Evolutionary conservation across 2,888 invertebrate genomes (phyloP).

Genomic region (Sarcophaga subvicina): DNA sequence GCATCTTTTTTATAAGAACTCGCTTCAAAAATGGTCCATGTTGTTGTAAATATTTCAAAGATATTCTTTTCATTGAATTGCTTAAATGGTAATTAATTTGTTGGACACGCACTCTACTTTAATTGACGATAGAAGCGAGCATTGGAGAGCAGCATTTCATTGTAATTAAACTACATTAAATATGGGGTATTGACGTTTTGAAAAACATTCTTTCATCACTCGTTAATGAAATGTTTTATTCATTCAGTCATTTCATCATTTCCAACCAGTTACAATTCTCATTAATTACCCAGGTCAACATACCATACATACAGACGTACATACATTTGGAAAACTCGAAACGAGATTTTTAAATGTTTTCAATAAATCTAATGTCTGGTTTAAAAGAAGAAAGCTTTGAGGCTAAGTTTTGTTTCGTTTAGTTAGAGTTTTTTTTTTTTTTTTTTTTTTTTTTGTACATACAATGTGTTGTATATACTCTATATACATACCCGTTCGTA

Average conservation of each 20-base stretch:
- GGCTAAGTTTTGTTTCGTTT: background rate
- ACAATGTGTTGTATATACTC: no score
- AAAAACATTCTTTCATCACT: background rate
- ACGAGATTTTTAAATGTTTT: constrained; percentile 3
- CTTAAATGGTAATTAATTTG: no score
- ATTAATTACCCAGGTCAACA: background rate
- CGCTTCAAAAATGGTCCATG: no score
- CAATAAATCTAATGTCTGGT: background rate
- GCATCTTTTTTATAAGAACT: no score
- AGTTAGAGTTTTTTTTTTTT: no score
- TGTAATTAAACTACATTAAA: background rate
- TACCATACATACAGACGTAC: background rate
- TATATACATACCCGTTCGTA: no score
- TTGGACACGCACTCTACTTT: no score
- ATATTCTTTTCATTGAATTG: no score
- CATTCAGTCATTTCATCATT: background rate
- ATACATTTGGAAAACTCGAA: background rate
- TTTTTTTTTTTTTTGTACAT: no score
- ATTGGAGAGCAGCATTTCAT: background rate
- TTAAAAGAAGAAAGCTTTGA: background rate
- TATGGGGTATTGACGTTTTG: background rate
- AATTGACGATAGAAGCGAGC: background rate
- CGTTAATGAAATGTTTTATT: constrained; percentile 6
- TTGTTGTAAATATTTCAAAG: no score
- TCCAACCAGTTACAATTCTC: constrained; percentile 2